Evolutionary conservation across 2,113 vertebrate species (phyloP).

Genomic region (Podarcis raffonei): DNA sequence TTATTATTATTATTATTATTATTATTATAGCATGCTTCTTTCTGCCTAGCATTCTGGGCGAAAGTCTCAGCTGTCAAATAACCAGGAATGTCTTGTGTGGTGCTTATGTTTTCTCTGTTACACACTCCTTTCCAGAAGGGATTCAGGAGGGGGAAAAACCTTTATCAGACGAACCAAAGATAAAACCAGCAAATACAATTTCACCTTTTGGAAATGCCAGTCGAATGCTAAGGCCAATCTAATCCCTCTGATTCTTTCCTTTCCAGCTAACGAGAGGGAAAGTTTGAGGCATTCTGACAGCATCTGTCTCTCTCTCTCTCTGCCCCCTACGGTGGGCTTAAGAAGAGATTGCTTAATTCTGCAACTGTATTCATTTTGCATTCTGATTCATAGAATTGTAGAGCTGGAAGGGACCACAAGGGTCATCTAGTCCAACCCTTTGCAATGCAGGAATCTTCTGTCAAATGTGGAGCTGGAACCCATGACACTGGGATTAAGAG

Average conservation of each 20-base stretch:
- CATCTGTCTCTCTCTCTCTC: too few relatives aligned
- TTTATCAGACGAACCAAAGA: neutral
- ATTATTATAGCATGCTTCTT: neutral
- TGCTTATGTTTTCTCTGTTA: neutral
- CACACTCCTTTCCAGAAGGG: neutral
- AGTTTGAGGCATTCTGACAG: neutral
- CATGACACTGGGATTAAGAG: too few relatives aligned
- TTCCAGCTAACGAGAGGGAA: neutral
- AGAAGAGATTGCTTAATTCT: rapidly evolving
- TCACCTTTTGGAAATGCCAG: conserved; percentile 1
- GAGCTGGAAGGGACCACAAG: too few relatives aligned
- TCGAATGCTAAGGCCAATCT: neutral
- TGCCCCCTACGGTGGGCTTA: neutral
- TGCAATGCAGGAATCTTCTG: too few relatives aligned
- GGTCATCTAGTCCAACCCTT: too few relatives aligned
- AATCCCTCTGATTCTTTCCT: neutral
- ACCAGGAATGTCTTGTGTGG: neutral
- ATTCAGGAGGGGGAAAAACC: neutral
- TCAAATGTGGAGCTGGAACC: too few relatives aligned
- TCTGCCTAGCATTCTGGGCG: neutral
- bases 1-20: too few relatives aligned
- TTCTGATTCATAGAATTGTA: too few relatives aligned
- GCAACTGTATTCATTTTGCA: neutral
- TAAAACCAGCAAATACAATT: neutral
- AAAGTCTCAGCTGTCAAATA: neutral